Base-by-base conservation (phyloP, 2,888 invertebrate species). In the Subacronicta megacephala region DNA sequence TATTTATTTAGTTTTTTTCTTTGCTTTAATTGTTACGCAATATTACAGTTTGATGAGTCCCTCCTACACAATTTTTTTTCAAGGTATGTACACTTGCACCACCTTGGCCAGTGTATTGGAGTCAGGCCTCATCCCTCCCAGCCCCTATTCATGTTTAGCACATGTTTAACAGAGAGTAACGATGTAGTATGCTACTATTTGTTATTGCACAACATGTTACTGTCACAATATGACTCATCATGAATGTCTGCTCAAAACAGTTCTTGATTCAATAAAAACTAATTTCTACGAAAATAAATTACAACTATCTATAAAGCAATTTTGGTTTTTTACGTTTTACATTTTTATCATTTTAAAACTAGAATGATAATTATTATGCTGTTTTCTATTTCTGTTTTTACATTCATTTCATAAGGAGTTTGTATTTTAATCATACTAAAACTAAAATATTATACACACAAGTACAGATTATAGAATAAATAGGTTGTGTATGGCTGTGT, bases 291-390 rank as follows among this genome's bases (percentile, higher is more conserved):
- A 44, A 49, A 50, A 50, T 13, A 36, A 44, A 29, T 26, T n/a
- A 7, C 15, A 36, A 10, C 12, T 20, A 20, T 13, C 18, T 38
- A 23, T 38, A 35, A 18, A 38, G 38, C 6, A 38, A 50, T 17
- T 9, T 15, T 17, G 1, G 3, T 7, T 49, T 15, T 16, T 9
- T 15, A 15, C 1, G 5, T 9, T 49, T 15, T 20, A 18, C 12
- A 17, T 50, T 37, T 45, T 20, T 43, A 29, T 29, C 3, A 17
- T 38, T 41, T 63, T 38, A 7, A 29, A 43, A 40, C 26, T 47
- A 54, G 31, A 50, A 20, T 29, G n/a, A 20, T 38, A 23, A 60
- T 66, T 61, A 60, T 66, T 61, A 66, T 66, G 49, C 64, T 46
- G 33, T 66, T 45, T 63, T 65, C 55, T 7, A 23, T 45, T 38